Base-by-base conservation (phyloP, 2,888 invertebrate species). In the Caenorhabditis auriculariae region DNA sequence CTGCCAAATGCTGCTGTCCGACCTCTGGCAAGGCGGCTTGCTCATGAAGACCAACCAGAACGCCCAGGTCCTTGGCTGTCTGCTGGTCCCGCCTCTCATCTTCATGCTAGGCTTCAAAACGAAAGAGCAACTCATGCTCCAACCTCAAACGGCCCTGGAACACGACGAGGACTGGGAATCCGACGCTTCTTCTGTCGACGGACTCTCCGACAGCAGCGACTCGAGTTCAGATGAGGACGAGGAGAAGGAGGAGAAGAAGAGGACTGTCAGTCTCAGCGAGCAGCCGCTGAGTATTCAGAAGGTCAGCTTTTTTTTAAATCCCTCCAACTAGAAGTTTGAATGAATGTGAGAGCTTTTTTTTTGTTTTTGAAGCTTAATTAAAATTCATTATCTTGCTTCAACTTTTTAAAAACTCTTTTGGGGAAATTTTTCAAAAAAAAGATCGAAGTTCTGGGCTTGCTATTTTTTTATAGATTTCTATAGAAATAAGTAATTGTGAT, bases 11-110 rank as follows among this genome's bases (percentile, higher is more conserved):
- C 90, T 98, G 60, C 87, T 98, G 45, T 94, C 94, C n/a, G 96
- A 98, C 85, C 87, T 98, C 50, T 98, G 98, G 98, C 94, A 96
- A 91, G 98, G 98, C 3, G 98, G 95, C 1, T 87, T 98, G 38
- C 87, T 93, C 62, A 94, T 94, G 46, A 87, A 95, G 70, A 93
- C 57, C 29, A 63, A 57, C 35, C 59, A 60, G 21, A 65, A 66
- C 32, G 29, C 59, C 6, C 62, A 63, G 38, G 64, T 81, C 1
- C 56, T 83, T 80, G 85, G 93, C 82, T 91, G 94, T 70, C 87
- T 96, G 75, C 83, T 94, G 71, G 89, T 88, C 84, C 93, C 93
- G 57, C 93, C 92, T 82, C 89, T 91, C 80, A 83, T 87, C 46
- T 87, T 90, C 75, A 88, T 87, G 82, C 86, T 98, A 83, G 94